Evolutionary conservation across 2,888 invertebrate genomes (phyloP), one percentile per base, ranked within the genome.

Genomic region (Venustoraphidia nigricollis): DNA sequence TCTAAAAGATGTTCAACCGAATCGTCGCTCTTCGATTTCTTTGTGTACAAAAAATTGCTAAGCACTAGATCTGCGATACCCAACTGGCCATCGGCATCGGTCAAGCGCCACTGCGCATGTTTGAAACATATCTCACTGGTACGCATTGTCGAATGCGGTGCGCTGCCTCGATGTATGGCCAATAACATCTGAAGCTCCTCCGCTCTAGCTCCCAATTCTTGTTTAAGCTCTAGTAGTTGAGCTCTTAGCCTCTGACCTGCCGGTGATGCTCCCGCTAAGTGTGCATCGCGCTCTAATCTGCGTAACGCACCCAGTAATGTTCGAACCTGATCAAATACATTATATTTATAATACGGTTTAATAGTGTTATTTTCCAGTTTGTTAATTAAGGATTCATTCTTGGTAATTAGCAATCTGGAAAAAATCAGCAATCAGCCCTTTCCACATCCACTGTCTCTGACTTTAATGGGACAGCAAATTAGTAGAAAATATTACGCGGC

Each of bases 101-200:
- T 99, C 54, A 98, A 77, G 38, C 96, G 69, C 98, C 98, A 99
- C 60, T 93, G 88, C 5, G 97, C 97, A 60, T 93, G 90, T 67
- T 96, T 95, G 68, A 99, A 98, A 67, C 94, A 97, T 59, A 98
- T 96, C 71, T 97, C 92, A 57, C 87, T 88, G 2, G 85, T 81
- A 36, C 94, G 73, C 34, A 91, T 87, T 46, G 85, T 82, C 0
- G 83, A 79, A 34, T 85, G 76, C 3, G 82, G 79, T 59, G 81
- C 81, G 62, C 85, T 77, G 37, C 76, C 77, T 10, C 78, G 65
- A 44, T 79, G 76, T n/a, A 79, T 77, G 1, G 76, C 75, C 11
- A 47, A 37, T 27, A 47, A 38, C 68, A 94, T 91, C 62, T 94
- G 90, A 46, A 97, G 71, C 63, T 97, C 94, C 64, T 96, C 95